Percentiles rank a stretch among this genome's conserved stretches.
These are phyloP conservation scores for Oikopleura dioica DNA, from an alignment of 23 tunicate species.

Conservation along the genomic window DNA sequence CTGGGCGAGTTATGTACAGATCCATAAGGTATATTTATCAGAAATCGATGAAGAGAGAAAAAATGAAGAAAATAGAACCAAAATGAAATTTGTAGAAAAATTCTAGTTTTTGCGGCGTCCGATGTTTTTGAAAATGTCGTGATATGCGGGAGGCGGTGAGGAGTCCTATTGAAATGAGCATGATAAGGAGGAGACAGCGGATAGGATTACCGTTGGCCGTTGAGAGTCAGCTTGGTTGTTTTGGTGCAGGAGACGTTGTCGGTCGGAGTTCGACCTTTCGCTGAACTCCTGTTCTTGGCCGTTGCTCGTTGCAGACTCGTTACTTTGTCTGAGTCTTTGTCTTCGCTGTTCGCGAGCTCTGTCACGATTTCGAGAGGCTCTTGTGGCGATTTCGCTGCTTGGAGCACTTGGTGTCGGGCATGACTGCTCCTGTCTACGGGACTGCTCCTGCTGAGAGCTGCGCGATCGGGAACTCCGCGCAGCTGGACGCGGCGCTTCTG, in stretches of 20 bases:
- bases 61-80: too few relatives aligned
- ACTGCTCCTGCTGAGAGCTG: background rate
- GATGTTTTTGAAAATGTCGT: too few relatives aligned
- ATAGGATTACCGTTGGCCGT: background rate
- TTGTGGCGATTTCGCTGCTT: background rate
- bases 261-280: background rate
- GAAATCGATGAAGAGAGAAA: too few relatives aligned
- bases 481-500: too few relatives aligned
- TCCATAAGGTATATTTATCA: too few relatives aligned
- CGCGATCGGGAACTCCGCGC: background rate
- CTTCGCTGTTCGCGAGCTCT: background rate
- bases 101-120: too few relatives aligned
- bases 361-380: background rate
- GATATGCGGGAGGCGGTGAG: too few relatives aligned
- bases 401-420: too few relatives aligned
- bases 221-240: background rate
- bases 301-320: background rate
- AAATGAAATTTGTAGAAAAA: too few relatives aligned
- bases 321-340: background rate
- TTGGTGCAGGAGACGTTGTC: background rate
- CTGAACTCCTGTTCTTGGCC: background rate
- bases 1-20: too few relatives aligned
- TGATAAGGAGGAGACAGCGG: too few relatives aligned
- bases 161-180: too few relatives aligned
- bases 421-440: background rate